A percentile compares a stretch with the other conserved stretches of the same genome.
phyloP scores from a whole-genome alignment of 2,797 vertebrate genomes.

The Psittacula derbiana region DNA sequence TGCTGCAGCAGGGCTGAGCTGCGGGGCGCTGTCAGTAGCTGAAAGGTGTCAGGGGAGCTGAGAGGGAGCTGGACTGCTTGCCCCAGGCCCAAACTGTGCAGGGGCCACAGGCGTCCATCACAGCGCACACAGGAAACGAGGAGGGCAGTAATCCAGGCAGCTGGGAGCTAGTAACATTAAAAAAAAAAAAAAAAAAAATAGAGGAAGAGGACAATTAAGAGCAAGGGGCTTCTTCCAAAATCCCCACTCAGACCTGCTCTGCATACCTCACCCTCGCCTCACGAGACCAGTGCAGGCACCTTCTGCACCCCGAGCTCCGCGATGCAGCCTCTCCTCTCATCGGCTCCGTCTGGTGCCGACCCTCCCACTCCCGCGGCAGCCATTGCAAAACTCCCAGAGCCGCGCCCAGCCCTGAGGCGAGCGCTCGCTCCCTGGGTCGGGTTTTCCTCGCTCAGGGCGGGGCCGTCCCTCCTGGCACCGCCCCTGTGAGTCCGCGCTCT shows the following conservation, averaged over 20 bases:
- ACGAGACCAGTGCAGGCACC: not conserved
- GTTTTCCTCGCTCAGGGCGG: not conserved
- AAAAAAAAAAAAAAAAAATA: too few relatives aligned
- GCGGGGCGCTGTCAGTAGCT: too few relatives aligned
- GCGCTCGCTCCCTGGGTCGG: rapidly evolving
- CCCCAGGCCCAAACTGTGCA: not conserved
- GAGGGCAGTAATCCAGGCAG: not conserved
- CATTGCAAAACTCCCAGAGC: rapidly evolving
- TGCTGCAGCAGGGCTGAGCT: not conserved
- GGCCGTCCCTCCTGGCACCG: too few relatives aligned
- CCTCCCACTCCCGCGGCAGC: rapidly evolving
- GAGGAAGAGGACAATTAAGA: not conserved
- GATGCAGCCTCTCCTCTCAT: not conserved
- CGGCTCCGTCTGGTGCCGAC: too few relatives aligned
- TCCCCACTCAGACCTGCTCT: not conserved
- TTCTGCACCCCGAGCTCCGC: not conserved
- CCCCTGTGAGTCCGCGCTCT: not conserved
- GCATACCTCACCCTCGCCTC: not conserved
- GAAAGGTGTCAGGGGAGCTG: not conserved
- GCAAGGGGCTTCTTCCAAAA: not conserved
- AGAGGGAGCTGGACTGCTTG: not conserved
- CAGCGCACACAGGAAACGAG: not conserved
- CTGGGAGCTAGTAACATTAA: not conserved
- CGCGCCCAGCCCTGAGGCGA: rapidly evolving
- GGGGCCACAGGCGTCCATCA: not conserved